Evolutionary conservation across 2,888 invertebrate species (phyloP).

Genomic region (Arenicola marina): DNA sequence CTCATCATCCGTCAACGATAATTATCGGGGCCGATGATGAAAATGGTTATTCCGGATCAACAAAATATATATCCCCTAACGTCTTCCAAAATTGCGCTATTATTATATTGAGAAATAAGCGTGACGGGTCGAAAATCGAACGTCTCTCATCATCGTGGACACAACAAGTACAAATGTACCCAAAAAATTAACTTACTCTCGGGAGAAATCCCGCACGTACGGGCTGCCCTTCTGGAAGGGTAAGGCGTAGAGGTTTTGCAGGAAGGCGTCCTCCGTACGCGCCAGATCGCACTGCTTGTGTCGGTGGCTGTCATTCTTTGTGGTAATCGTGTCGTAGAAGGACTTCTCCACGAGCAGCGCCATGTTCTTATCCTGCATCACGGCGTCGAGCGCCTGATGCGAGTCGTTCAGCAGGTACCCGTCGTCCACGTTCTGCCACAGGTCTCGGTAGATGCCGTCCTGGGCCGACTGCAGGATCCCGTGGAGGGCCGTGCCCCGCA

Average conservation of each 20-base stretch:
- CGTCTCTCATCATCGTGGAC: too few species aligned
- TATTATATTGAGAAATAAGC: too few species aligned
- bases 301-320: not conserved
- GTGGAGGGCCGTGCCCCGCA: slow-evolving; percentile 10
- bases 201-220: slow-evolving; percentile 8
- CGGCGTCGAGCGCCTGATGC: not conserved
- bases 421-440: slow-evolving; percentile 11
- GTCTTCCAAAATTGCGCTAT: too few species aligned
- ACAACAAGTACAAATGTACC: too few species aligned
- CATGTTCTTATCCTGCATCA: slow-evolving; percentile 10
- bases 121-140: too few species aligned
- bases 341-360: slow-evolving; percentile 20
- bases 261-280: slow-evolving; percentile 14
- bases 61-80: too few species aligned
- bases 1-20: too few species aligned
- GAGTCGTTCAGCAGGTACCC: not conserved
- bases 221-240: slow-evolving; percentile 29
- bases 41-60: too few species aligned
- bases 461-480: slow-evolving; percentile 9
- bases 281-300: slow-evolving; percentile 16
- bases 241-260: slow-evolving; percentile 15
- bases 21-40: too few species aligned
- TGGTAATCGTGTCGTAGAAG: slow-evolving; percentile 12
- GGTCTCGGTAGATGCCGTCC: slow-evolving; percentile 1
- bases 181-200: slow-evolving; percentile 7